Conservation (phyloP, 1,140 invertebrate species). For the Acromyrmex echinatior region DNA sequence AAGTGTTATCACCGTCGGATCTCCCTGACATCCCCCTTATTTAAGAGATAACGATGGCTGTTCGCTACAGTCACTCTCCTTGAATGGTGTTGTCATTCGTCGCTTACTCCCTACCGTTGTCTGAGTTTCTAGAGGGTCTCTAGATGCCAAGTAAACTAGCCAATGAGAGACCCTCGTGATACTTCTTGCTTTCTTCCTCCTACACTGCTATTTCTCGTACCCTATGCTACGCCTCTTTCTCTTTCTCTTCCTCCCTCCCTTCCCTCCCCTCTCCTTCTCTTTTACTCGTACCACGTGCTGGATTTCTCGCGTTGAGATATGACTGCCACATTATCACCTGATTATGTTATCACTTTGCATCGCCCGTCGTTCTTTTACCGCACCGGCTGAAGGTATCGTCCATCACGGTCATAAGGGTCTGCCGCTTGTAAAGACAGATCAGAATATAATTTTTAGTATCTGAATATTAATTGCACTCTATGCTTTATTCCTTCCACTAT, state of each 20-base stretch:
- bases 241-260: neutral
- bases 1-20: slow-evolving; percentile 74
- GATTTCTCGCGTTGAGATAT: slow-evolving; percentile 81
- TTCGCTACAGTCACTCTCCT: slow-evolving; percentile 74
- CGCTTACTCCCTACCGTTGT: slow-evolving; percentile 62
- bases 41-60: slow-evolving; percentile 77
- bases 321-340: slow-evolving; percentile 84
- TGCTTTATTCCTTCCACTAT: neutral
- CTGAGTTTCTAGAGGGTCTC: slow-evolving; percentile 64
- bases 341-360: slow-evolving; percentile 86
- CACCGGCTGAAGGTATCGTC: slow-evolving; percentile 79
- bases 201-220: slow-evolving; percentile 32
- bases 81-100: slow-evolving; percentile 78
- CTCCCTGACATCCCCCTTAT: slow-evolving; percentile 70
- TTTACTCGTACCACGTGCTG: slow-evolving; percentile 50
- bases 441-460: slow-evolving; percentile 27
- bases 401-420: slow-evolving; percentile 76
- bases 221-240: neutral
- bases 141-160: slow-evolving; percentile 64
- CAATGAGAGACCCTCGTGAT: slow-evolving; percentile 66
- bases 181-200: slow-evolving; percentile 41
- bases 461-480: neutral
- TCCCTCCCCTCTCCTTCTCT: neutral
- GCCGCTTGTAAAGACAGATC: slow-evolving; percentile 50
- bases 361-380: slow-evolving; percentile 82